A percentile compares a stretch with the other conserved stretches of the same genome.
Conservation (phyloP, 2,797 vertebrate genomes). For the Cirrhinus molitorella region DNA sequence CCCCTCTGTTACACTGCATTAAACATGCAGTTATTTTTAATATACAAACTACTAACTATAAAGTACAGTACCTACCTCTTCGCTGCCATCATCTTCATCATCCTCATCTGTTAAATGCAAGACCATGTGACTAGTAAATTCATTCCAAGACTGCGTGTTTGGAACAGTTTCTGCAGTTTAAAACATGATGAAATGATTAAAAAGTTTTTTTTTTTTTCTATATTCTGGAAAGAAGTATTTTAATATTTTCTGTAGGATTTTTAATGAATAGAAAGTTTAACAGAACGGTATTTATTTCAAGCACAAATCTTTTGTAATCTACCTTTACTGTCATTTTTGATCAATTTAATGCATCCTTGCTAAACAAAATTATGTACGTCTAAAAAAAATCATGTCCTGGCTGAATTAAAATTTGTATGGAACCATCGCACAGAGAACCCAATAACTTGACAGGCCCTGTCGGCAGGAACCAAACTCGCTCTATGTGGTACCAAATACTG, state of each 20-base stretch:
- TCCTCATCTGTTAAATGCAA: conserved; percentile 72
- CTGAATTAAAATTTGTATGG: conserved; percentile 73
- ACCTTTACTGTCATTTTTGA: neutral
- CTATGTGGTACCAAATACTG: conserved; percentile 74
- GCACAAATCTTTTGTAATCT: too few relatives aligned
- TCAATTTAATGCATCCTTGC: neutral
- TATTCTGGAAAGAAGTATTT: too few relatives aligned
- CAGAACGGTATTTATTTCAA: neutral
- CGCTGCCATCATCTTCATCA: conserved; percentile 61
- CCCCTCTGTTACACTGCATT: neutral
- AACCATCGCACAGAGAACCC: conserved; percentile 76
- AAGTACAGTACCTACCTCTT: conserved; percentile 54
- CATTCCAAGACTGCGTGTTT: conserved; percentile 26
- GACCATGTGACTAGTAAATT: conserved; percentile 68
- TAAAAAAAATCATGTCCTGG: neutral
- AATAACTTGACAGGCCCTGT: conserved; percentile 65
- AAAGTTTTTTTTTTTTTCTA: too few relatives aligned
- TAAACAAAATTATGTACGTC: neutral
- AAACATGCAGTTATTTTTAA: conserved; percentile 4
- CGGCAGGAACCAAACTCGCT: conserved; percentile 85
- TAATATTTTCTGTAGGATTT: too few relatives aligned
- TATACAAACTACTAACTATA: neutral
- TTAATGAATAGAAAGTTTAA: too few relatives aligned
- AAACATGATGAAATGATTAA: neutral
- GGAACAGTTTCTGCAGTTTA: conserved; percentile 32